These are phyloP conservation scores for Protobothrops mucrosquamatus DNA, from an alignment of 2,113 vertebrate species.

Conservation along the genomic window DNA sequence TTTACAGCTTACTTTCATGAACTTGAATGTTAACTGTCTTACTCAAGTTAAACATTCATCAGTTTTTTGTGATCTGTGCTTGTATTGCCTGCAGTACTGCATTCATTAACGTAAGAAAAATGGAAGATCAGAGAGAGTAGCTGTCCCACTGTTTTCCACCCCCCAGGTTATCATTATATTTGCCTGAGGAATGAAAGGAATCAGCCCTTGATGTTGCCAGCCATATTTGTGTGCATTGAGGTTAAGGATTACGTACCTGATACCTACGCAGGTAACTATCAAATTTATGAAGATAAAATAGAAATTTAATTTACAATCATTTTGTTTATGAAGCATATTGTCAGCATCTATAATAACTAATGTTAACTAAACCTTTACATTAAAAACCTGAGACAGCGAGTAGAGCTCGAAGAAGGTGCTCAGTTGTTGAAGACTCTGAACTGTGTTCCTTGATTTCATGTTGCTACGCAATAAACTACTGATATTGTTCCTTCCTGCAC, in stretches of 20 bases:
- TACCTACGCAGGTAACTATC: slow-evolving; percentile 86
- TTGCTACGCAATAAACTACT: neutral
- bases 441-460: neutral
- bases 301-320: neutral
- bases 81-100: neutral
- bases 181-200: slow-evolving; percentile 94
- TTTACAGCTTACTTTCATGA: neutral
- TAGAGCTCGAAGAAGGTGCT: neutral
- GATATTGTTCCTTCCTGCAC: neutral
- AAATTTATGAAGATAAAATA: neutral
- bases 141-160: slow-evolving; percentile 22
- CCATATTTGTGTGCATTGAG: slow-evolving; percentile 93
- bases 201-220: slow-evolving; percentile 85
- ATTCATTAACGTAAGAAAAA: neutral
- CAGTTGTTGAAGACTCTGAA: neutral
- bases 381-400: neutral
- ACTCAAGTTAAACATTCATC: neutral
- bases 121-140: neutral
- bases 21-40: neutral
- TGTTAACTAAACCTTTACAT: neutral
- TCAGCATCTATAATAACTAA: neutral
- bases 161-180: slow-evolving; percentile 92
- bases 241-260: slow-evolving; percentile 98
- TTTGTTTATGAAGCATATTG: neutral
- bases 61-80: neutral